Evolutionary conservation across 2,113 vertebrate genomes (phyloP), one percentile per base, ranked within the genome.

Genomic region (Amblyornis subalaris): DNA sequence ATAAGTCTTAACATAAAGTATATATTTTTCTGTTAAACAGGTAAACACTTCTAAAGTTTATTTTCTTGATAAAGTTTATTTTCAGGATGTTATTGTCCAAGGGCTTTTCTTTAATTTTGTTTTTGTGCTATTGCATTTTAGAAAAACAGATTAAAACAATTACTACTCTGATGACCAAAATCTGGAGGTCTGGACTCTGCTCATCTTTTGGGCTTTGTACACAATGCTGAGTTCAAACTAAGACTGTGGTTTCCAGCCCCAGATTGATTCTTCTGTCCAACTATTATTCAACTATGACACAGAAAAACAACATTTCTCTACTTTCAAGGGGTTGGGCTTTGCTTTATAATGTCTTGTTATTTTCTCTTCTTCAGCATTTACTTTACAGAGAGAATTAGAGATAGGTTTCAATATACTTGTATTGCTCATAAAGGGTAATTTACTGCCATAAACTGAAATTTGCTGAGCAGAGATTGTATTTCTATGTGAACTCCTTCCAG

Each of bases 271-370:
- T 97, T 95, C 66, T 93, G 58, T 94, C 90, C 90, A 95, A 78
- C 31, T 96, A 45, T 72, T 96, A 89, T 95, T 97, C 89, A 95
- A 85, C 80, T 92, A 87, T 94, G 94, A 76, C 73, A 96, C 87
- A 88, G 90, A 88, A 87, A 89, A 95, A 33, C 65, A 93, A 53
- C 24, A 85, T 48, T 54, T 84, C 65, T 64, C 17, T 82, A 29
- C 51, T 92, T 96, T 92, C 91, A 85, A n/a, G 76, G 71, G 66
- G 62, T 53, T 54, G 33, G 22, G 48, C 94, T 92, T 90, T 23
- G 9, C 42, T 92, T 61, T 57, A 33, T 75, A 48, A 73, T 57
- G 66, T 83, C 50, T 58, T 55, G 44, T 66, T 42, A 40, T 90
- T 94, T 93, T 90, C 44, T 92, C 22, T 77, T 88, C 55, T 74